Percentiles rank a stretch among this genome's conserved stretches.
Conservation (phyloP, 2,113 vertebrate species). For the Colaptes auratus region DNA sequence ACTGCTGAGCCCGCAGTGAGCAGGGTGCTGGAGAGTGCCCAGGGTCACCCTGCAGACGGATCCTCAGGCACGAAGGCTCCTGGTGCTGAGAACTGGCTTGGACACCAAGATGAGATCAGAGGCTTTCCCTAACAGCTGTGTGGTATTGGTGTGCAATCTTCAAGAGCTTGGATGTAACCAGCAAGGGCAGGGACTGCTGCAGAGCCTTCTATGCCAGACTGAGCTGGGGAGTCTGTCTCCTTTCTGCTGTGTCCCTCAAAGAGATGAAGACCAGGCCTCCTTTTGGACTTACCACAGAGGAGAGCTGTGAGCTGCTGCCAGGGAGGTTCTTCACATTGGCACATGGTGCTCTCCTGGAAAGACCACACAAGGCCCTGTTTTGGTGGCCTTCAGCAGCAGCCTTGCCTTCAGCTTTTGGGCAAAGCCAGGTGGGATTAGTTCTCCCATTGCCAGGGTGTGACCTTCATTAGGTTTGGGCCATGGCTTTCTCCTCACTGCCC, state of each 20-base stretch:
- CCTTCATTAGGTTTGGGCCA: not conserved
- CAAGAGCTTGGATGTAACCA: not conserved
- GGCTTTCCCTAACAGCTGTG: not conserved
- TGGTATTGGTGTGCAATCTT: not conserved
- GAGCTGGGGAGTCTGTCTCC: not conserved
- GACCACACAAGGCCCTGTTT: not conserved
- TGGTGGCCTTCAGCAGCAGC: not conserved
- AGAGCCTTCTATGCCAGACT: not conserved
- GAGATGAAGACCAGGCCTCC: not conserved
- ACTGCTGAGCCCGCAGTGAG: not conserved
- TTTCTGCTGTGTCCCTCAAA: not conserved
- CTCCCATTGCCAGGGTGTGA: not conserved
- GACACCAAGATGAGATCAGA: not conserved
- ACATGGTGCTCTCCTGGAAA: not conserved
- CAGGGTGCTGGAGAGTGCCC: accelerated
- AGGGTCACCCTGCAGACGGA: accelerated
- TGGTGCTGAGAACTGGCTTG: not conserved
- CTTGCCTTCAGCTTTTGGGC: not conserved
- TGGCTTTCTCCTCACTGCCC: not conserved
- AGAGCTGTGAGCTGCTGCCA: not conserved
- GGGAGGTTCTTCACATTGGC: not conserved
- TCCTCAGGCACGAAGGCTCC: not conserved
- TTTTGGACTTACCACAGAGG: accelerated
- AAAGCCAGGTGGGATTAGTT: not conserved
- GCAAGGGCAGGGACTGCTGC: not conserved